Evolutionary conservation across 1,140 invertebrate species (phyloP).

Genomic region (Drosophila tsacasi): DNA sequence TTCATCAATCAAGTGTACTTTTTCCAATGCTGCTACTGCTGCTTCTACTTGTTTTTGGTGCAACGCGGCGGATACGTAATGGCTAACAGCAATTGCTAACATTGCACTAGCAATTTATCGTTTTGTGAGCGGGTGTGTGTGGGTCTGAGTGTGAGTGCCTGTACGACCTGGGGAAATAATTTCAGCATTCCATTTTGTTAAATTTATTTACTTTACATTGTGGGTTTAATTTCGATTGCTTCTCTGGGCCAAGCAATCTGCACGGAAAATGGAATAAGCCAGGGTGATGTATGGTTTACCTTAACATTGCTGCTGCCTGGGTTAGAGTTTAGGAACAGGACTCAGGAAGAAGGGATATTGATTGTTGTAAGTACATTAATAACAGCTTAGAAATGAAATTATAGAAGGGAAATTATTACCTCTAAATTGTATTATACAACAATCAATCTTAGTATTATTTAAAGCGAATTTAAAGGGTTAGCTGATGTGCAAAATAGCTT

Average conservation of each 20-base stretch:
- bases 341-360: not conserved
- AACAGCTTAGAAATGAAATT: not conserved
- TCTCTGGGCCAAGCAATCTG: conserved; percentile 33
- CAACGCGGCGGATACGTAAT: conserved; percentile 76
- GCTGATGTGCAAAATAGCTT: too few relatives aligned
- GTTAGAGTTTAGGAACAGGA: not conserved
- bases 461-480: too few relatives aligned
- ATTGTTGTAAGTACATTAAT: conserved; percentile 1
- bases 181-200: conserved; percentile 60
- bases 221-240: conserved; percentile 59
- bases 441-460: too few relatives aligned
- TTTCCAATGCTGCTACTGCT: conserved; percentile 38
- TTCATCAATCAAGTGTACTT: conserved; percentile 77
- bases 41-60: conserved; percentile 44
- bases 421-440: not conserved
- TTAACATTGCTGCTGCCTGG: not conserved
- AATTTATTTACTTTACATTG: conserved; percentile 44
- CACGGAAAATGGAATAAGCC: conserved; percentile 17
- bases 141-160: conserved; percentile 11
- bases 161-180: conserved; percentile 60
- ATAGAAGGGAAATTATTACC: not conserved
- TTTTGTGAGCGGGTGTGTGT: conserved; percentile 10
- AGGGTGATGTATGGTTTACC: conserved; percentile 15
- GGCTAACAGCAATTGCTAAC: conserved; percentile 69
- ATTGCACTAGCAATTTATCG: conserved; percentile 73